Percentiles rank a stretch among this genome's conserved stretches.
Evolutionary conservation across 2,797 vertebrate species (phyloP).

Genomic region (Lithobates sylvaticus): DNA sequence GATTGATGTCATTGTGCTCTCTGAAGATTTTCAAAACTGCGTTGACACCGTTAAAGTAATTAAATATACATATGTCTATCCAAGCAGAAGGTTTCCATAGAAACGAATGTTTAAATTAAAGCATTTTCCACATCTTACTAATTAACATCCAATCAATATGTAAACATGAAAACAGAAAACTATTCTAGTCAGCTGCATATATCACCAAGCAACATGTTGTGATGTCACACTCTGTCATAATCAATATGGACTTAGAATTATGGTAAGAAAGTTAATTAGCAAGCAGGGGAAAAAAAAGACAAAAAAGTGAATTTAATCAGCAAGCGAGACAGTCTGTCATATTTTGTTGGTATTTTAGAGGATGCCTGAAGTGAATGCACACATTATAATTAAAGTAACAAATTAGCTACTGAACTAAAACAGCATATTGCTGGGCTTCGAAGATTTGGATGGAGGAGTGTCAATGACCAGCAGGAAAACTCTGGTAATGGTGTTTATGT

Average conservation of each 20-base stretch:
- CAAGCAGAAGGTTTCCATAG: slow-evolving; percentile 22
- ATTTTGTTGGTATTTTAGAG: slow-evolving; percentile 30
- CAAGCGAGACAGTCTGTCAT: slow-evolving; percentile 42
- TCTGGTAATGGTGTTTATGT: slow-evolving; percentile 44
- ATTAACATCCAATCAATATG: slow-evolving; percentile 42
- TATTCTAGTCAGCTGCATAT: slow-evolving; percentile 28
- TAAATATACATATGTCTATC: not conserved
- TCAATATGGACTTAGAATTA: slow-evolving; percentile 37
- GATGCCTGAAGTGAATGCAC: not conserved
- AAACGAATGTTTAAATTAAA: slow-evolving; percentile 20
- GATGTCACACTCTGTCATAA: slow-evolving; percentile 48
- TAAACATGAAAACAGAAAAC: slow-evolving; percentile 28
- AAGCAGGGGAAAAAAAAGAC: not conserved
- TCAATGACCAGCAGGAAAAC: slow-evolving; percentile 30
- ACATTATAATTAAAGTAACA: slow-evolving; percentile 43
- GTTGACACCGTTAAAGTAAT: no score
- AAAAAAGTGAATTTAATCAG: slow-evolving; percentile 25
- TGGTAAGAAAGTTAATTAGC: slow-evolving; percentile 46
- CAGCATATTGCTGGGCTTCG: slow-evolving; percentile 42
- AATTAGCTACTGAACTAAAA: slow-evolving; percentile 40
- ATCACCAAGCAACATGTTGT: slow-evolving; percentile 48
- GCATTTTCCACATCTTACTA: slow-evolving; percentile 18
- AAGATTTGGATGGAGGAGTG: slow-evolving; percentile 24
- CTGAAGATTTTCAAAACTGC: no score
- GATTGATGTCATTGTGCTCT: no score